Evolutionary conservation across 2,797 vertebrate genomes (phyloP).

Genomic region (Melanotaenia boesemani): DNA sequence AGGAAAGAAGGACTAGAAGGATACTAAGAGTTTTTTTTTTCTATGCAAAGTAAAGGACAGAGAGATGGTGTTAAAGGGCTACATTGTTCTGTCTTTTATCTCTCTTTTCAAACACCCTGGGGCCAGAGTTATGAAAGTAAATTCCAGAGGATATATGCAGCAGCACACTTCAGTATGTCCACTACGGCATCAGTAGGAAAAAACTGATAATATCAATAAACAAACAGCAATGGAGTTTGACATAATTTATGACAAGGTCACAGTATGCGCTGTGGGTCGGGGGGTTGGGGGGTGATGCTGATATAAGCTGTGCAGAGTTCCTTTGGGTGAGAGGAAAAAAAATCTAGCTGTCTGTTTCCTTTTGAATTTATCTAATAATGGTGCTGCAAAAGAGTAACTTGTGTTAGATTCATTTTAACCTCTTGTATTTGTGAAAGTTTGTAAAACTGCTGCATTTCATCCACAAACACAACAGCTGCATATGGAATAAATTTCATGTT

Average conservation of each 20-base stretch:
- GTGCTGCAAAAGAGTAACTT: neutral
- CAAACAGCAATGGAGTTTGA: neutral
- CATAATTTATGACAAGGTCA: slow-evolving; percentile 22
- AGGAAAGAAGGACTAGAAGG: slow-evolving; percentile 30
- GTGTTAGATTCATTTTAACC: too few species aligned
- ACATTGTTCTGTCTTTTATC: slow-evolving; percentile 10
- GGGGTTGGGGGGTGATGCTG: neutral
- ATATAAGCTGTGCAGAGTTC: neutral
- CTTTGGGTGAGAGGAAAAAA: neutral
- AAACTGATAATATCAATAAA: neutral
- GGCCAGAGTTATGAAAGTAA: slow-evolving; percentile 29
- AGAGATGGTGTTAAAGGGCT: slow-evolving; percentile 28
- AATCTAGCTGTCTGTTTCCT: neutral
- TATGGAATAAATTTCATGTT: too few species aligned
- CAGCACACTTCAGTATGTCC: neutral
- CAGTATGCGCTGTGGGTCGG: neutral
- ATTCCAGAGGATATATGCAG: slow-evolving; percentile 2
- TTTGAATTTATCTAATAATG: neutral
- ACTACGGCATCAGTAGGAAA: neutral
- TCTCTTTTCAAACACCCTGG: slow-evolving; percentile 26
- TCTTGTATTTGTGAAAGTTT: neutral
- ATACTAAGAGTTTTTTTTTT: slow-evolving; percentile 33
- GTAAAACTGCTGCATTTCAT: too few species aligned
- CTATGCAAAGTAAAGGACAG: slow-evolving; percentile 17
- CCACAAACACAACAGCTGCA: too few species aligned